Percentiles rank a stretch among this genome's conserved stretches.
These are phyloP conservation scores for Carcina quercana DNA, from an alignment of 2,888 invertebrate genomes.

Conservation along the genomic window DNA sequence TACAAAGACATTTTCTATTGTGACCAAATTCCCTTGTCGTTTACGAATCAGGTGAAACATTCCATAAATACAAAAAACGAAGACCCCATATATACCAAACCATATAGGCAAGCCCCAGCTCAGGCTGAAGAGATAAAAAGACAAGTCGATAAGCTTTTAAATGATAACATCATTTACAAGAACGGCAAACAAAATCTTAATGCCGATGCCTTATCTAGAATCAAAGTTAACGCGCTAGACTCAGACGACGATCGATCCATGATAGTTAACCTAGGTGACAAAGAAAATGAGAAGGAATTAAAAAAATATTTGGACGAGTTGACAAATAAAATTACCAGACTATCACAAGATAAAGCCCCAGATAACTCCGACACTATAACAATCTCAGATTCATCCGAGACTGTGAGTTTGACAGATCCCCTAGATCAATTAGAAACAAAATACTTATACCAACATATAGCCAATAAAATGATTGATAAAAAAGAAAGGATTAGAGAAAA, in stretches of 20 bases:
- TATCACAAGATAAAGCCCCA: not conserved
- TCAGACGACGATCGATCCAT: slow-evolving; percentile 3
- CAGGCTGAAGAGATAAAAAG: slow-evolving; percentile 2
- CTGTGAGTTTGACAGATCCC: not conserved
- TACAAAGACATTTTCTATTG: slow-evolving; percentile 24
- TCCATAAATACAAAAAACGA: slow-evolving; percentile 23
- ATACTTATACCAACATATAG: slow-evolving; percentile 11
- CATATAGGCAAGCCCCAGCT: slow-evolving; percentile 1
- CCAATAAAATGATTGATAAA: slow-evolving; percentile 11
- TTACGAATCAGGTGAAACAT: slow-evolving; percentile 23
- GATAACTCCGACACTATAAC: not conserved
- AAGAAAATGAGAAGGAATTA: slow-evolving; percentile 1
- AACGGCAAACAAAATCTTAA: slow-evolving; percentile 11
- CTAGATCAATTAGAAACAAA: not conserved
- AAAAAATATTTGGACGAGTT: not conserved
- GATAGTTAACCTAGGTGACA: slow-evolving; percentile 8
- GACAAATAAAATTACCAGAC: not conserved
- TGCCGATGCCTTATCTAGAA: slow-evolving; percentile 13
- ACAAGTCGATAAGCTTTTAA: slow-evolving; percentile 15
- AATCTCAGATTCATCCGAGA: not conserved
- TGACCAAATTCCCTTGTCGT: slow-evolving; percentile 17
- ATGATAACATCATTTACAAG: slow-evolving; percentile 11
- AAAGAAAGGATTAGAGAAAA: slow-evolving; percentile 13
- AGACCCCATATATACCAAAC: slow-evolving; percentile 15
- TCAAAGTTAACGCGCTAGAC: slow-evolving; percentile 1